phyloP scores from a whole-genome alignment of 2,888 invertebrate species.

The Sinopyrophorus schimmeli region DNA sequence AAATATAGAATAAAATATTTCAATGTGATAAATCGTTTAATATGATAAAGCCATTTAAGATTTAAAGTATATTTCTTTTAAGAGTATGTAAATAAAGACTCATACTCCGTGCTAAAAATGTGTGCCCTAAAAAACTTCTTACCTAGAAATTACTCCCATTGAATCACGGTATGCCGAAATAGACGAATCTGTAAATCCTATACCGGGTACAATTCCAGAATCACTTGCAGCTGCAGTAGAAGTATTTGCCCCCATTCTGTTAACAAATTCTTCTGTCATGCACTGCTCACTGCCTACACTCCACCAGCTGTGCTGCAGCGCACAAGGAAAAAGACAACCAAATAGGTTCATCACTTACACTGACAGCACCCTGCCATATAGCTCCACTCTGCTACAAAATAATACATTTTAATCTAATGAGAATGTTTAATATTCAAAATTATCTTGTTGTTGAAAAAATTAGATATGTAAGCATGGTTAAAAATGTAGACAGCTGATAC shows the following conservation, averaged over 20 bases:
- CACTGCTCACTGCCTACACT: constrained; percentile 50
- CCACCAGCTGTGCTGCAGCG: constrained; percentile 61
- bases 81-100: no score
- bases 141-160: constrained; percentile 51
- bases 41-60: no score
- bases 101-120: no score
- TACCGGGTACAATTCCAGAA: constrained; percentile 41
- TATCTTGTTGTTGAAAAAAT: background rate
- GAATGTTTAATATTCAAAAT: background rate
- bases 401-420: background rate
- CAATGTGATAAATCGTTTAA: no score
- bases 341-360: constrained; percentile 64
- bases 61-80: no score
- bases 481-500: background rate
- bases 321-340: constrained; percentile 62
- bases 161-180: constrained; percentile 48
- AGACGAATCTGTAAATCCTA: constrained; percentile 43
- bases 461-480: background rate
- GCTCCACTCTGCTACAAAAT: constrained; percentile 19
- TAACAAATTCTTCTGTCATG: constrained; percentile 54
- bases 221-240: constrained; percentile 50
- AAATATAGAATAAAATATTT: no score
- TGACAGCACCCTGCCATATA: constrained; percentile 55
- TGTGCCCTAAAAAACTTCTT: no score
- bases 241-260: constrained; percentile 56